Conservation (phyloP, 2,797 vertebrate genomes). For the Microtus agrestis region DNA sequence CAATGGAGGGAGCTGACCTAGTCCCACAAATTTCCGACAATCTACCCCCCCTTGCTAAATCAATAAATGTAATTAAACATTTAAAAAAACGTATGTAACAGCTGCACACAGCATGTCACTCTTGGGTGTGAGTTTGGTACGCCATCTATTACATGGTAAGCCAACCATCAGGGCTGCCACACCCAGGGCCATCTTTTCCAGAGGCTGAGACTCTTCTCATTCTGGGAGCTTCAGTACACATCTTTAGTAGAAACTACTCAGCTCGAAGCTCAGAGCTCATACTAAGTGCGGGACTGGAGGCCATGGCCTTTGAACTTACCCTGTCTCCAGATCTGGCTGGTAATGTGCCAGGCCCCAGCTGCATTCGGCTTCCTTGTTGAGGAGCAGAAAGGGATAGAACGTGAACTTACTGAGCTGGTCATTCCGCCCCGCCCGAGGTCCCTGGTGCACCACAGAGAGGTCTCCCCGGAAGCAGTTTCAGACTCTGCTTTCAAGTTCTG, state of each 20-base stretch:
- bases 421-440: background rate
- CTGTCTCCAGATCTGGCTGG: background rate
- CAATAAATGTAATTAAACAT: background rate
- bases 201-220: background rate
- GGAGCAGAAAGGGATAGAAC: background rate
- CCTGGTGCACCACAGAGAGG: rapidly evolving
- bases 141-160: too few species aligned
- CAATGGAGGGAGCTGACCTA: background rate
- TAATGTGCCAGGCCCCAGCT: background rate
- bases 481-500: background rate
- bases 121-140: background rate
- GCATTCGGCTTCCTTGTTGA: background rate
- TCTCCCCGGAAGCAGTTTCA: background rate
- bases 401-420: background rate
- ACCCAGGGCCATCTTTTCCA: rapidly evolving
- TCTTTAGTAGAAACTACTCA: background rate
- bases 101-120: too few species aligned
- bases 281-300: background rate
- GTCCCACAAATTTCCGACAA: background rate
- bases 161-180: rapidly evolving
- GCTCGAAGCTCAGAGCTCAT: background rate
- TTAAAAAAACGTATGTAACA: background rate
- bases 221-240: background rate
- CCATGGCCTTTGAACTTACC: background rate
- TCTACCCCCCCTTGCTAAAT: background rate